Evolutionary conservation across 2,797 vertebrate species (phyloP), one percentile per base, ranked within the genome.

Genomic region (Ptychadena robeensis): DNA sequence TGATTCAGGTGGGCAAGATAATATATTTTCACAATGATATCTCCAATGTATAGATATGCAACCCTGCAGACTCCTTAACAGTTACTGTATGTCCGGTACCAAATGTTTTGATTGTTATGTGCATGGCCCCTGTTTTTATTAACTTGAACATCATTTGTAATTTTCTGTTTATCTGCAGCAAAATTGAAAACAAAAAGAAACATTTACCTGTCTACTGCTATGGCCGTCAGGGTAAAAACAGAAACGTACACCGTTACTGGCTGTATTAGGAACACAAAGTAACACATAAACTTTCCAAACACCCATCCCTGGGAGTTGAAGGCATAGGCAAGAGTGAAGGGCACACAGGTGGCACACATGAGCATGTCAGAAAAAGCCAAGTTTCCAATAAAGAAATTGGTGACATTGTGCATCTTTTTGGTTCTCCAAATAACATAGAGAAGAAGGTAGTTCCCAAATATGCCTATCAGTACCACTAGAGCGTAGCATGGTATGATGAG

Each of bases 351-450:
- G 59, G 93, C 93, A 0, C 96, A 97, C 95, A 96, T 97, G 84
- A 97, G 91, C 96, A 96, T 95, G 90, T 97, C 96, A 0, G 96
- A 96, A 88, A 96, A 96, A 27, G 96, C 96, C 91, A 97, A 87
- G 90, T 96, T 97, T 9, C 96, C 96, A 1, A 96, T 96, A 86
- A 97, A 96, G 82, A 96, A 96, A 90, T 97, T 97, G 88, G 95
- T 97, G 87, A 96, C 93, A 0, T 96, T 96, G 91, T 96, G 95
- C 96, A 97, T 97, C 91, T 95, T 97, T 86, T 94, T 95, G 27
- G 93, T 95, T 88, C 91, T 92, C 85, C 95, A 96, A 87, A 97
- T 96, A 87, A 96, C 94, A 0, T 96, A 95, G 53, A 97, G 93
- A 64, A 97, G 94, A 83, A 97, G 91, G 80, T 96, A 96, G 91